phyloP scores from a whole-genome alignment of 2,113 vertebrate species.

The Salvelinus alpinus region DNA sequence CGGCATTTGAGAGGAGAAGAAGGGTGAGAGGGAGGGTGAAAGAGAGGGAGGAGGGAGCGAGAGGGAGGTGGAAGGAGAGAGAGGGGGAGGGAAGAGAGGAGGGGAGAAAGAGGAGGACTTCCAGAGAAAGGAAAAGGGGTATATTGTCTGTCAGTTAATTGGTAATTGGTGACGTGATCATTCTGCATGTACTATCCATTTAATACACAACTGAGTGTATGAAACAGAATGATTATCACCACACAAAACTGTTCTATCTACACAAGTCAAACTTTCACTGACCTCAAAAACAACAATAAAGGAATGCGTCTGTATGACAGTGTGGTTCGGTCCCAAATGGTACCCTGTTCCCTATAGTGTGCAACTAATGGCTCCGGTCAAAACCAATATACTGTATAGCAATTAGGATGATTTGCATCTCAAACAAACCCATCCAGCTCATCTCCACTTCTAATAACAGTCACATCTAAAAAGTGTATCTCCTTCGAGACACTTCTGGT shows the following conservation, averaged over 20 bases:
- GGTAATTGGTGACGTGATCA: neutral
- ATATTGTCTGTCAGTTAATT: neutral
- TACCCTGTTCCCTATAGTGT: too few relatives aligned
- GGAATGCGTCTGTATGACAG: neutral
- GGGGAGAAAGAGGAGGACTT: too few relatives aligned
- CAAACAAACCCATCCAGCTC: too few relatives aligned
- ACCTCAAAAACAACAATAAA: neutral
- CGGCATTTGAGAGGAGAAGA: slow-evolving; percentile 49
- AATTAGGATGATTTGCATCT: too few relatives aligned
- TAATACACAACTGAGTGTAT: neutral
- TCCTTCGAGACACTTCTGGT: too few relatives aligned
- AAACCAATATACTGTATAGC: too few relatives aligned
- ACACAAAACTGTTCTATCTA: too few relatives aligned
- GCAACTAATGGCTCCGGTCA: too few relatives aligned
- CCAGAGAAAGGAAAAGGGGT: too few relatives aligned
- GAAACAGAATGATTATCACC: too few relatives aligned
- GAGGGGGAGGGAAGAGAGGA: neutral
- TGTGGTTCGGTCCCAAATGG: neutral
- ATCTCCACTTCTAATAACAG: too few relatives aligned
- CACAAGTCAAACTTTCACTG: neutral
- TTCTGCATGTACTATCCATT: neutral
- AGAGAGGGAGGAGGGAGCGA: slow-evolving; percentile 5
- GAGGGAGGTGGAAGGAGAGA: neutral
- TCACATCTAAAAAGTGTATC: too few relatives aligned
- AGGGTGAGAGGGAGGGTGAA: slow-evolving; percentile 12